A percentile compares a stretch with the other conserved stretches of the same genome.
Conservation (phyloP, 1,140 invertebrate species). For the Dendroctonus valens region DNA sequence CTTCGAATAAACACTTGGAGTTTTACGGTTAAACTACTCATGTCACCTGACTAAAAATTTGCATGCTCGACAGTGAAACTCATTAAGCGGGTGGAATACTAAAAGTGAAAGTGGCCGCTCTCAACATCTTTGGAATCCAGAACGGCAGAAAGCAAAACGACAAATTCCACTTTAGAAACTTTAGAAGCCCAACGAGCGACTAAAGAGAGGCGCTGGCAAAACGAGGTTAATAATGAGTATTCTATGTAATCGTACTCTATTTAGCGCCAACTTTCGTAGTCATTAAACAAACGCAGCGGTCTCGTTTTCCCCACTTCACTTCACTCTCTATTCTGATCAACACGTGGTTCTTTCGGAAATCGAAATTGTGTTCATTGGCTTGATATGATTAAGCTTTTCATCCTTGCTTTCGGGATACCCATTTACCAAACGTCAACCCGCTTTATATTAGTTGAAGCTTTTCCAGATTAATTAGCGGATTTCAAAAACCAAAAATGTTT, state of each 20-base stretch:
- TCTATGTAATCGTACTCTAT: slow-evolving; percentile 31
- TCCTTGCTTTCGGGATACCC: too few relatives aligned
- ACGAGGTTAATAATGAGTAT: slow-evolving; percentile 26
- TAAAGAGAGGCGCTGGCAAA: slow-evolving; percentile 11
- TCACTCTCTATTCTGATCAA: slow-evolving; percentile 14
- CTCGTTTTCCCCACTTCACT: neutral
- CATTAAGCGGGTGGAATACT: slow-evolving; percentile 14
- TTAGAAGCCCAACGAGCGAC: slow-evolving; percentile 12
- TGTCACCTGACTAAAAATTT: too few relatives aligned
- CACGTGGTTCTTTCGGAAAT: slow-evolving; percentile 9
- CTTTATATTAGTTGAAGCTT: too few relatives aligned
- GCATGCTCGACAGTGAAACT: neutral
- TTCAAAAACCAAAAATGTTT: too few relatives aligned
- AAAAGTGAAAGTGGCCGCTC: slow-evolving; percentile 17
- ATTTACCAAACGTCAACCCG: too few relatives aligned
- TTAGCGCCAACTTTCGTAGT: slow-evolving; percentile 28
- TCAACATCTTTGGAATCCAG: slow-evolving; percentile 7
- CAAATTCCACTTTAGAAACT: slow-evolving; percentile 14
- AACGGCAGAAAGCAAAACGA: slow-evolving; percentile 9
- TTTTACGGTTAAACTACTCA: too few relatives aligned
- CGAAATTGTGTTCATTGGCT: too few relatives aligned
- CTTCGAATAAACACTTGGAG: too few relatives aligned
- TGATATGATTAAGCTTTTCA: too few relatives aligned
- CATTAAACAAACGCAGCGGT: slow-evolving; percentile 18
- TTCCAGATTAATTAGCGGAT: too few relatives aligned